Evolutionary conservation across 2,888 invertebrate genomes (phyloP).

Genomic region (Pantelozetes paolii): DNA sequence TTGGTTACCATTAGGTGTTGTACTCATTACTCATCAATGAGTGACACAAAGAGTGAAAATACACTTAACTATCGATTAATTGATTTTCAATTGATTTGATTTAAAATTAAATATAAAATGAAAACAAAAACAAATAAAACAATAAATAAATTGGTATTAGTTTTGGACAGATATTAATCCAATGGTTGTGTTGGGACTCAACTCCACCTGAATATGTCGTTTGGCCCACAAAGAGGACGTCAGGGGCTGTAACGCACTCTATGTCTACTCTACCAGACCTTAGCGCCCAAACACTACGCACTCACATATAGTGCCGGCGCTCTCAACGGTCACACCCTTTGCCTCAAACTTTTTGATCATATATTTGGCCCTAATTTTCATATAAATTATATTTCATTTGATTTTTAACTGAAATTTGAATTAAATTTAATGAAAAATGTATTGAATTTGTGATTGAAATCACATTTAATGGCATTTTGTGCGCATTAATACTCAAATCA

Average conservation of each 20-base stretch:
- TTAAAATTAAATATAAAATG: not conserved
- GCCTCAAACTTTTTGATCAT: not conserved
- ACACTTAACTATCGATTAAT: not conserved
- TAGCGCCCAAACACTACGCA: not conserved
- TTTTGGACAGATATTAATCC: not conserved
- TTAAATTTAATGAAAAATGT: not conserved
- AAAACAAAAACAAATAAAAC: not conserved
- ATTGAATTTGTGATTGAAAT: not conserved
- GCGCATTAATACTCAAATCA: not conserved
- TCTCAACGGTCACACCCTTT: not conserved
- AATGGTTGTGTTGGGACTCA: not conserved
- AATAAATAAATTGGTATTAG: not conserved
- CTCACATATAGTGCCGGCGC: not conserved
- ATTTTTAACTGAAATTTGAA: not conserved
- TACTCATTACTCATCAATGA: conserved; percentile 8
- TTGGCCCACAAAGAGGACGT: conserved; percentile 35
- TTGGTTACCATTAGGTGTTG: conserved; percentile 24
- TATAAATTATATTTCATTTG: not conserved
- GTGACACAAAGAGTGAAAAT: not conserved
- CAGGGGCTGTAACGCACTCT: not conserved
- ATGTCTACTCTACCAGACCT: too few relatives aligned
- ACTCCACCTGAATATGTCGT: conserved; percentile 25
- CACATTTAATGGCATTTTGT: not conserved
- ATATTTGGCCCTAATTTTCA: not conserved
- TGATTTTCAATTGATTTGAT: not conserved